Percentiles rank a stretch among this genome's conserved stretches.
Conservation (phyloP, 1,140 invertebrate genomes). For the Ganaspis sp. region DNA sequence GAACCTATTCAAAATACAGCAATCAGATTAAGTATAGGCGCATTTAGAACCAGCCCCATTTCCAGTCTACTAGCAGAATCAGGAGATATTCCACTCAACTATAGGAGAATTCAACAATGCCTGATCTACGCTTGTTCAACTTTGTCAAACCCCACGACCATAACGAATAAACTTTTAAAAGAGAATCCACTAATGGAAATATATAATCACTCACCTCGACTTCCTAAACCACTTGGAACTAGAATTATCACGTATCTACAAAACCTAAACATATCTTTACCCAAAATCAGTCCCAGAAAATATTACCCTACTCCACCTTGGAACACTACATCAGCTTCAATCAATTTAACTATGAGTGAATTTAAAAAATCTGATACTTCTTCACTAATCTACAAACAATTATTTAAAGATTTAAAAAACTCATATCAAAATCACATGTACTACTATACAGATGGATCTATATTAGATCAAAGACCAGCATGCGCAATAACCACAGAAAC, state of each 20-base stretch:
- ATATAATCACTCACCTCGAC: conserved; percentile 1
- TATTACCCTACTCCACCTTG: background rate
- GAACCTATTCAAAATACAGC: conserved; percentile 39
- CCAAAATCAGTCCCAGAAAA: background rate
- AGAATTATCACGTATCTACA: conserved; percentile 16
- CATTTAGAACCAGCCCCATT: conserved; percentile 42
- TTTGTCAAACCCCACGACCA: background rate
- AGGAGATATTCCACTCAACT: conserved; percentile 6
- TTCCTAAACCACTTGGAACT: conserved; percentile 32
- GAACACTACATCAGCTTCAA: background rate
- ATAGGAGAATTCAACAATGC: conserved; percentile 35
- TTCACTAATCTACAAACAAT: background rate
- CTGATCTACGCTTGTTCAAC: conserved; percentile 31
- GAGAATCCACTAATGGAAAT: background rate
- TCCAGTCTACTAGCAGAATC: conserved; percentile 35
- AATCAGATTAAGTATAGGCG: conserved; percentile 36
- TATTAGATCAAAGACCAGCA: background rate
- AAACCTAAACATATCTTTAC: background rate
- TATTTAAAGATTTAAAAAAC: background rate
- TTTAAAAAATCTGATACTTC: background rate
- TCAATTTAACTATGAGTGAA: background rate
- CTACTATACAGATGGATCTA: conserved; percentile 34
- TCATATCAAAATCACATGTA: background rate
- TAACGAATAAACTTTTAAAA: too few relatives aligned
- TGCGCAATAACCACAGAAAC: background rate